Evolutionary conservation across 2,797 vertebrate species (phyloP).

Genomic region (Gorsachius magnificus): DNA sequence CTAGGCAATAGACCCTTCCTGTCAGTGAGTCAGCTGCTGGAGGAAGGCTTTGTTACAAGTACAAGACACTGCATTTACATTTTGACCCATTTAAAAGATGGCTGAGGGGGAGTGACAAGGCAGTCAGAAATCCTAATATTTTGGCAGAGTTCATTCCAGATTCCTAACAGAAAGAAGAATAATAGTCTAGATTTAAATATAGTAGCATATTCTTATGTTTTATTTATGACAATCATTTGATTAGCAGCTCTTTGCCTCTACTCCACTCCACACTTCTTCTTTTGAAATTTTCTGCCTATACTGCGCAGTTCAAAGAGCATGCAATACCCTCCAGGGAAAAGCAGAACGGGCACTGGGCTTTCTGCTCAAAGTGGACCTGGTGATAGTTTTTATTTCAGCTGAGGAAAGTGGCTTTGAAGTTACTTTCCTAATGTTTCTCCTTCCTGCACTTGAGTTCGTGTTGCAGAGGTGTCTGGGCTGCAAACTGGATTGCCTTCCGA

Average conservation of each 20-base stretch:
- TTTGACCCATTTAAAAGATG: conserved; percentile 28
- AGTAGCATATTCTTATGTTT: not conserved
- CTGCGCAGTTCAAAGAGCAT: not conserved
- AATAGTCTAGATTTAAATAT: not conserved
- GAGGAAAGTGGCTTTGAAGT: not conserved
- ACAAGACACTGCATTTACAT: conserved; percentile 1
- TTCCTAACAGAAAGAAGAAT: not conserved
- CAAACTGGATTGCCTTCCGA: not conserved
- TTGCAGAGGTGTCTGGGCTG: not conserved
- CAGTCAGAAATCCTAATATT: conserved; percentile 24
- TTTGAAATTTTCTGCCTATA: not conserved
- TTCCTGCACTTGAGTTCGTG: not conserved
- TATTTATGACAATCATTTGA: conserved; percentile 15
- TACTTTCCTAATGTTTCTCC: not conserved
- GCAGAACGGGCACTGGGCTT: not conserved
- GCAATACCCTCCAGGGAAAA: not conserved
- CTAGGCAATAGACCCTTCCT: not conserved
- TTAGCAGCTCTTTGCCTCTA: not conserved
- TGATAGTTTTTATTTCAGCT: not conserved
- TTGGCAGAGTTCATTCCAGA: not conserved
- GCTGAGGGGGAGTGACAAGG: not conserved
- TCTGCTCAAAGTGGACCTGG: not conserved
- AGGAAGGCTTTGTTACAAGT: not conserved
- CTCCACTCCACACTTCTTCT: not conserved
- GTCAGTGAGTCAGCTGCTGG: not conserved